These are phyloP conservation scores for Phaethornis superciliosus DNA, from an alignment of 2,113 vertebrate genomes.

Conservation along the genomic window DNA sequence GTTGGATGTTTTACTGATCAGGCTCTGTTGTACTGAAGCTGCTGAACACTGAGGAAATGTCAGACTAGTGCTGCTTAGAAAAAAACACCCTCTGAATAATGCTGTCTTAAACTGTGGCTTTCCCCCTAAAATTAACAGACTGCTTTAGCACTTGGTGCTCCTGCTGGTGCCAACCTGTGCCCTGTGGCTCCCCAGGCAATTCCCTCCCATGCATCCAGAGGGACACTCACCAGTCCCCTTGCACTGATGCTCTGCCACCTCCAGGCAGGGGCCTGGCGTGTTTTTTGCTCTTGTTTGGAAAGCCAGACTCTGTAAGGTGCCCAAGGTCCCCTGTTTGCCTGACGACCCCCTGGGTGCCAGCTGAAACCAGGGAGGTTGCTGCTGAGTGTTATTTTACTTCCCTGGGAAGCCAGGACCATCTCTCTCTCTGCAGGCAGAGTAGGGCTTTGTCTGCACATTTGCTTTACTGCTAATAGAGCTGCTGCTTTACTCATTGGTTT, in stretches of 20 bases:
- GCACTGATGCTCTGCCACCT: background rate
- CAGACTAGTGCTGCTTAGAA: background rate
- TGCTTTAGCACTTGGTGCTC: background rate
- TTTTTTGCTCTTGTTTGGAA: background rate
- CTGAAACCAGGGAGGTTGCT: fast-evolving
- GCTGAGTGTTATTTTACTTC: fast-evolving
- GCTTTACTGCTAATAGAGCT: conserved; percentile 5
- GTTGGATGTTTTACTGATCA: background rate
- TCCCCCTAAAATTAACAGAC: no score
- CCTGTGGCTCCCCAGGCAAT: no score
- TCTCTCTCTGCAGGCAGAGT: fast-evolving
- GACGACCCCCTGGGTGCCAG: fast-evolving
- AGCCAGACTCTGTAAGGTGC: fast-evolving
- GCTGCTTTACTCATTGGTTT: background rate
- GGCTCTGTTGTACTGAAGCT: background rate
- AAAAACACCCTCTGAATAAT: background rate
- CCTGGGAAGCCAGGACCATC: background rate
- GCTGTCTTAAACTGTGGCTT: background rate
- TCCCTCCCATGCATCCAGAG: background rate
- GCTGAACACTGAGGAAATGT: background rate
- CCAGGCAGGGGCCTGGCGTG: fast-evolving
- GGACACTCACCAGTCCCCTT: no score
- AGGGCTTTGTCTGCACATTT: background rate
- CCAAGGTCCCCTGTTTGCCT: background rate
- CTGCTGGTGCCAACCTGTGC: background rate